Percentiles rank a stretch among this genome's conserved stretches.
Conservation (phyloP, 2,797 vertebrate species). For the Zenarchopterus dispar region DNA sequence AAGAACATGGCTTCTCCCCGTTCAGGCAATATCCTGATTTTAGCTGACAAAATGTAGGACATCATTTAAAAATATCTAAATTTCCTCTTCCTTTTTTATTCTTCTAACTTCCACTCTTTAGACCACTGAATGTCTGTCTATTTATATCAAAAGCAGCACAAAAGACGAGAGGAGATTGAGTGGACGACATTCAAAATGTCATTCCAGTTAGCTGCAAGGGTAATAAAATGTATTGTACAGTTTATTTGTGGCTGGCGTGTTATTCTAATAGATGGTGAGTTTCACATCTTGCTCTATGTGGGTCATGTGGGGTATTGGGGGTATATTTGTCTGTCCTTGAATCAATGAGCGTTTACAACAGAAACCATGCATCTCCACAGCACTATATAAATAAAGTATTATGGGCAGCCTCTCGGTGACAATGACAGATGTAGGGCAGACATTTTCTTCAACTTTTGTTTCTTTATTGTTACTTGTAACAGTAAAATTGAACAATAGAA, state of each 20-base stretch:
- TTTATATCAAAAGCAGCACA: slow-evolving; percentile 75
- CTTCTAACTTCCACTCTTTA: slow-evolving; percentile 70
- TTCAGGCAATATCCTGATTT: slow-evolving; percentile 99
- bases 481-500: slow-evolving; percentile 71
- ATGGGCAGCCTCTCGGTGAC: slow-evolving; percentile 79
- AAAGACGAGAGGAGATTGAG: slow-evolving; percentile 66
- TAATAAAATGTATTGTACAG: slow-evolving; percentile 52
- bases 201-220: slow-evolving; percentile 58
- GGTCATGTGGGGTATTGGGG: slow-evolving; percentile 81
- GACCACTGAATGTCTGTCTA: slow-evolving; percentile 73
- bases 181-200: slow-evolving; percentile 72
- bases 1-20: slow-evolving; percentile 98
- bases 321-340: slow-evolving; percentile 86
- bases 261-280: slow-evolving; percentile 77
- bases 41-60: slow-evolving; percentile 99
- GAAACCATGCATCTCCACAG: slow-evolving; percentile 78
- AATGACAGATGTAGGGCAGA: slow-evolving; percentile 88
- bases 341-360: slow-evolving; percentile 84
- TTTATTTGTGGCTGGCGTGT: slow-evolving; percentile 76
- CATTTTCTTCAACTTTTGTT: slow-evolving; percentile 81
- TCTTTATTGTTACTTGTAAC: slow-evolving; percentile 75
- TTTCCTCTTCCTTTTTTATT: slow-evolving; percentile 85
- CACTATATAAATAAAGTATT: slow-evolving; percentile 86
- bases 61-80: slow-evolving; percentile 99
- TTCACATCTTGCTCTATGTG: slow-evolving; percentile 79